These are phyloP conservation scores for Nymphicus hollandicus DNA, from an alignment of 2,113 vertebrate genomes.

Conservation along the genomic window DNA sequence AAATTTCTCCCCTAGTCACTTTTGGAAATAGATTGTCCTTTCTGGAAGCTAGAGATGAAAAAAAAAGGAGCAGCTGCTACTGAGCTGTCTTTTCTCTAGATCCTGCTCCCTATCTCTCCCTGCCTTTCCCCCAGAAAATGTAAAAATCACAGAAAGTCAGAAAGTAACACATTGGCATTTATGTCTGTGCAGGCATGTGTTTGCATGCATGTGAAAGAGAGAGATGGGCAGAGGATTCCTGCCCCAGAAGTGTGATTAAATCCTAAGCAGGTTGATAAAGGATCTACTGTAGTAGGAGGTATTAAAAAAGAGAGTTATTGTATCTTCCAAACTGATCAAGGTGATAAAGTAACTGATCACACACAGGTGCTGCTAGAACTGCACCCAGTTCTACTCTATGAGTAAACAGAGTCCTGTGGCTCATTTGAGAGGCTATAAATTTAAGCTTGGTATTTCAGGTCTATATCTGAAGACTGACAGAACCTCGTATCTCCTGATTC, in stretches of 20 bases:
- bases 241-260: slow-evolving; percentile 62
- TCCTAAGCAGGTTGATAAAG: slow-evolving; percentile 67
- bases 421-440: slow-evolving; percentile 70
- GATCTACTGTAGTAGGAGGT: slow-evolving; percentile 48
- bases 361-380: slow-evolving; percentile 52
- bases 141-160: neutral
- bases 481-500: slow-evolving; percentile 72
- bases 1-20: neutral
- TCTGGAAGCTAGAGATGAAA: neutral
- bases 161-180: neutral
- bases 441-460: slow-evolving; percentile 72
- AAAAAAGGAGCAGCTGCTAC: neutral
- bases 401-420: slow-evolving; percentile 68
- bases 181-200: neutral
- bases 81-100: neutral
- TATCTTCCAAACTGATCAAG: slow-evolving; percentile 67
- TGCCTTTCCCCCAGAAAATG: neutral
- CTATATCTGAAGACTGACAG: slow-evolving; percentile 77
- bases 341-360: slow-evolving; percentile 73
- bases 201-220: slow-evolving; percentile 23
- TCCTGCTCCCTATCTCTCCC: neutral
- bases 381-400: slow-evolving; percentile 62
- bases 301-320: slow-evolving; percentile 72
- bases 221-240: slow-evolving; percentile 4
- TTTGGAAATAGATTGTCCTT: neutral